These are phyloP conservation scores for Danio rerio DNA, from an alignment of 2,113 vertebrate genomes.

Conservation along the genomic window DNA sequence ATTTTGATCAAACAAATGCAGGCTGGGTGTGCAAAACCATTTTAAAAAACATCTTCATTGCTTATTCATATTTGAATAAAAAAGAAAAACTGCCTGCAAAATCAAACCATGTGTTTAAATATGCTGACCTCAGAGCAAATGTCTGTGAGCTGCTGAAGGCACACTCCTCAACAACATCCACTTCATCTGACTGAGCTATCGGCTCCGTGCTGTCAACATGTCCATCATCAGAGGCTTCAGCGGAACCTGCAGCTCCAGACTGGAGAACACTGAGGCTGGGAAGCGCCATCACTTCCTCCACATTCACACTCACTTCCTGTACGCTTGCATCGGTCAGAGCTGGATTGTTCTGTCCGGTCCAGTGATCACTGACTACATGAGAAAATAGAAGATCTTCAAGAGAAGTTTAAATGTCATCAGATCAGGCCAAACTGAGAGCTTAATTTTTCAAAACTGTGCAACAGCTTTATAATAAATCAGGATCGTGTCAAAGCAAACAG, in stretches of 20 bases:
- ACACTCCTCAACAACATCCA: slow-evolving; percentile 66
- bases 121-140: slow-evolving; percentile 70
- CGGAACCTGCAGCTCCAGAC: slow-evolving; percentile 39
- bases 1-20: neutral
- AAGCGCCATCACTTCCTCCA: slow-evolving; percentile 69
- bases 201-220: slow-evolving; percentile 64
- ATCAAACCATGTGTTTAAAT: neutral
- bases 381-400: slow-evolving; percentile 78
- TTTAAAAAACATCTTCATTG: neutral
- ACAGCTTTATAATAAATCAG: slow-evolving; percentile 25
- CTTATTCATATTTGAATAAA: neutral
- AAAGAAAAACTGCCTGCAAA: neutral
- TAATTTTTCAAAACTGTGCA: slow-evolving; percentile 27
- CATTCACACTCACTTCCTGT: slow-evolving; percentile 71
- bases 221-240: slow-evolving; percentile 63
- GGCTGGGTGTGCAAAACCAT: neutral
- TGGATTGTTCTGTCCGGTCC: slow-evolving; percentile 76
- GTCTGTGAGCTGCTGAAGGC: slow-evolving; percentile 66
- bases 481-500: neutral
- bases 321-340: slow-evolving; percentile 65
- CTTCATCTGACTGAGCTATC: slow-evolving; percentile 68
- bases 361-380: slow-evolving; percentile 85
- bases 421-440: slow-evolving; percentile 47
- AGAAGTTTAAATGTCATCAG: slow-evolving; percentile 75
- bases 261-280: slow-evolving; percentile 71